Conservation (phyloP, 2,113 vertebrate species). For the Empidonax alnorum region DNA sequence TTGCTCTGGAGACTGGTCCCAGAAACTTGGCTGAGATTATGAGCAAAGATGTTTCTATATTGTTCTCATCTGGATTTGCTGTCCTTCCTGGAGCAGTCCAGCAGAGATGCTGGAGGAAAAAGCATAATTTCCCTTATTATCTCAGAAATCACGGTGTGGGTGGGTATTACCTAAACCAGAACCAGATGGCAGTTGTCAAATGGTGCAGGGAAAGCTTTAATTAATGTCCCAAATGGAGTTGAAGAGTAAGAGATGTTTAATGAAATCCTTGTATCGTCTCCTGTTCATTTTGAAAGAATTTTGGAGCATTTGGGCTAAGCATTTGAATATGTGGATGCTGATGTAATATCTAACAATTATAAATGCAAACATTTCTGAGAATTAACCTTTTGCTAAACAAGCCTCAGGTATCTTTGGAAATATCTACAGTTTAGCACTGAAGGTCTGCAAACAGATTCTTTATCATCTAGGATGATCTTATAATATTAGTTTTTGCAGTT, state of each 20-base stretch:
- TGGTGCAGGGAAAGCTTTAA: neutral
- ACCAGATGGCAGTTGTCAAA: neutral
- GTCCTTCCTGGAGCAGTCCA: neutral
- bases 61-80: neutral
- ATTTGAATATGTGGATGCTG: neutral
- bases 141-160: neutral
- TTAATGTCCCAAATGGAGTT: neutral
- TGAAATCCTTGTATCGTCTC: neutral
- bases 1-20: neutral
- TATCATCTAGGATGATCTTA: neutral
- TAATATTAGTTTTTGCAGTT: neutral
- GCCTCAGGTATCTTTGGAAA: neutral
- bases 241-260: neutral
- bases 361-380: neutral
- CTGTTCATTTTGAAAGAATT: neutral
- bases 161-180: neutral
- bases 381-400: neutral
- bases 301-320: neutral
- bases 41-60: neutral
- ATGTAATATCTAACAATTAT: neutral
- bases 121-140: neutral
- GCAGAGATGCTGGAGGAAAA: neutral
- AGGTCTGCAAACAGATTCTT: neutral
- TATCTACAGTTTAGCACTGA: neutral
- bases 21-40: neutral